Percentiles rank a stretch among this genome's conserved stretches.
Evolutionary conservation across 2,113 vertebrate genomes (phyloP).

Genomic region (Corvus moneduloides): DNA sequence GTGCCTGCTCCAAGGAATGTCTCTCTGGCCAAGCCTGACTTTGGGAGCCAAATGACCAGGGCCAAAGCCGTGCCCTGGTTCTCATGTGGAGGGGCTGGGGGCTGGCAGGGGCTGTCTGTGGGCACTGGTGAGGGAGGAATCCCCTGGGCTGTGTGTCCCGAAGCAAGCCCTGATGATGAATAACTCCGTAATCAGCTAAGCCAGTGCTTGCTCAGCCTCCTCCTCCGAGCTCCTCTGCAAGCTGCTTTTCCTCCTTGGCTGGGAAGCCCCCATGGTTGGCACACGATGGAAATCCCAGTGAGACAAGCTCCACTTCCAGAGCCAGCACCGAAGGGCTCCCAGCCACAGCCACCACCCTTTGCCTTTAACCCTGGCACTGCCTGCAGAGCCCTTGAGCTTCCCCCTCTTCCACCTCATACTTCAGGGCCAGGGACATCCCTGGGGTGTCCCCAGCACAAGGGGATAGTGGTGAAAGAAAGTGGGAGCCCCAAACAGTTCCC

Average conservation of each 20-base stretch:
- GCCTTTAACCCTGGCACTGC: not conserved
- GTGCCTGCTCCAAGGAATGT: not conserved
- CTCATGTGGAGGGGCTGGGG: accelerated
- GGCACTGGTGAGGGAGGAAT: accelerated
- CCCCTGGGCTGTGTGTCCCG: not conserved
- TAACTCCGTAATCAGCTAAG: not conserved
- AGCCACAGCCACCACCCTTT: not conserved
- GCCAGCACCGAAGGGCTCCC: not conserved
- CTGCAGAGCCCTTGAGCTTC: not conserved
- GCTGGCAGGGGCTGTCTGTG: not conserved
- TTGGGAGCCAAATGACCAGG: not conserved
- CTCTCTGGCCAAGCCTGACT: not conserved
- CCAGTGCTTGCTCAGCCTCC: not conserved
- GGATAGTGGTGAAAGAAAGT: not conserved
- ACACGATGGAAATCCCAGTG: conserved; percentile 42
- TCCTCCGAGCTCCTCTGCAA: not conserved
- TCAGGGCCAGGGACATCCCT: not conserved
- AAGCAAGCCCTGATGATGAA: not conserved
- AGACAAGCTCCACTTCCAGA: not conserved
- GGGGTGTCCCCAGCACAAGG: not conserved
- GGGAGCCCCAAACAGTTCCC: not conserved
- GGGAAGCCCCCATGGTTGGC: not conserved
- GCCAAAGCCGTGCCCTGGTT: accelerated
- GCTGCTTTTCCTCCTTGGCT: not conserved
- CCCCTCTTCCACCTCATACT: not conserved